Conservation (phyloP, 1,140 invertebrate genomes). For the Anthonomus grandis region DNA sequence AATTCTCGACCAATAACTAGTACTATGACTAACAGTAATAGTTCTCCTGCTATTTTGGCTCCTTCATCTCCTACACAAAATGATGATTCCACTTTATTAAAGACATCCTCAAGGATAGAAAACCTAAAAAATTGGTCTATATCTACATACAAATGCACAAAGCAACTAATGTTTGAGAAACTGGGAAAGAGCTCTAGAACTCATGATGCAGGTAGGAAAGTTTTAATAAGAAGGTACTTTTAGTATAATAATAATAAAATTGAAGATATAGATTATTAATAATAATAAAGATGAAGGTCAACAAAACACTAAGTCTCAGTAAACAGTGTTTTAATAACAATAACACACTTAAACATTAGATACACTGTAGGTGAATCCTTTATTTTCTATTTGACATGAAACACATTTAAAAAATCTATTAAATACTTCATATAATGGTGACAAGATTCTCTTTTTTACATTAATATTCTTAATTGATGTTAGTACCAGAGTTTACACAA, state of each 20-base stretch:
- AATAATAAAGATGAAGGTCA: no score
- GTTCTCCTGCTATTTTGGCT: constrained; percentile 42
- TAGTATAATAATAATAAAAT: not conserved
- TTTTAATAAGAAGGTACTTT: not conserved
- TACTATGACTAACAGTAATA: constrained; percentile 39
- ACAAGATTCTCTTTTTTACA: no score
- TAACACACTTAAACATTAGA: no score
- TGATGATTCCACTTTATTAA: constrained; percentile 60
- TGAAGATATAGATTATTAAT: no score
- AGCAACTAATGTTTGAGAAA: constrained; percentile 92
- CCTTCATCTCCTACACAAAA: constrained; percentile 57
- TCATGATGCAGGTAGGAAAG: constrained; percentile 71
- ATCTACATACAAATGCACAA: constrained; percentile 95
- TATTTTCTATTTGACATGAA: no score
- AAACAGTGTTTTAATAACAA: no score
- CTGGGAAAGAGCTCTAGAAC: constrained; percentile 90
- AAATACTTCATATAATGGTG: no score
- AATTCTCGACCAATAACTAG: constrained; percentile 38
- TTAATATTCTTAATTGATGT: no score
- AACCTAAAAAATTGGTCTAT: constrained; percentile 93
- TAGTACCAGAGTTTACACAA: no score
- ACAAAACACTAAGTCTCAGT: no score
- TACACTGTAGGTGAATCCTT: no score
- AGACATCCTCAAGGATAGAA: constrained; percentile 77
- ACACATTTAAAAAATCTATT: no score